Base-by-base conservation (phyloP, 2,113 vertebrate genomes). In the Nesogale talazaci region DNA sequence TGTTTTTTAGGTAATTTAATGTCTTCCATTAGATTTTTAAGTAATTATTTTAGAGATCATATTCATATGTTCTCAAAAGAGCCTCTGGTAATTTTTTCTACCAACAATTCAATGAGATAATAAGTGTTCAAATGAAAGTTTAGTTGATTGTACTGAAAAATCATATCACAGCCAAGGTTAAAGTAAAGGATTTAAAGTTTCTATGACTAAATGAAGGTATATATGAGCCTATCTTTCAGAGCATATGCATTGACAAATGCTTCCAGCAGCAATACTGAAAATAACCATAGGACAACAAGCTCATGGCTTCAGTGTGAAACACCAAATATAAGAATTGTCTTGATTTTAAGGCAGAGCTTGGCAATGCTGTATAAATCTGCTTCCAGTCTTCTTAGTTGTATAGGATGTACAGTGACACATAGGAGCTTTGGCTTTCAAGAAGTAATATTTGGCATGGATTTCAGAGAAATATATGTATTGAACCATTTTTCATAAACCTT, bases 1-100 rank as follows among this genome's bases (percentile, higher is more conserved):
- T 40, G 65, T 84, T 14, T 56, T 16, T 46, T 82, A 89, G n/a
- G 78, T 91, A 88, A 86, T 96, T 86, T 96, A 94, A 92, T 57
- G 42, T 75, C 38, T 46, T 42, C 6, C 38, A 12, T 93, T 82
- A 95, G 96, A 94, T 94, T 20, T 80, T 2, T 56, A 94, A 96
- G 80, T 94, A 70, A 94, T 92, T 91, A 42, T 76, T 84, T 85
- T 70, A 92, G 19, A 91, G 92, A 29, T 75, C 83, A 57, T 2
- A 65, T 0, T 61, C 29, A 46, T 46, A 52, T 63, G 0, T 84
- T 81, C 31, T 42, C 46, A 0, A 84, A 94, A 90, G 83, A 93
- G 1, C 69, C 36, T 86, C 19, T 88, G 52, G 79, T 69, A 93
- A 67, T 86, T 95, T 89, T 91, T 93, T 89, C 19, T 19, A 46